Conservation (phyloP, 2,888 invertebrate species). For the Notodonta ziczac region DNA sequence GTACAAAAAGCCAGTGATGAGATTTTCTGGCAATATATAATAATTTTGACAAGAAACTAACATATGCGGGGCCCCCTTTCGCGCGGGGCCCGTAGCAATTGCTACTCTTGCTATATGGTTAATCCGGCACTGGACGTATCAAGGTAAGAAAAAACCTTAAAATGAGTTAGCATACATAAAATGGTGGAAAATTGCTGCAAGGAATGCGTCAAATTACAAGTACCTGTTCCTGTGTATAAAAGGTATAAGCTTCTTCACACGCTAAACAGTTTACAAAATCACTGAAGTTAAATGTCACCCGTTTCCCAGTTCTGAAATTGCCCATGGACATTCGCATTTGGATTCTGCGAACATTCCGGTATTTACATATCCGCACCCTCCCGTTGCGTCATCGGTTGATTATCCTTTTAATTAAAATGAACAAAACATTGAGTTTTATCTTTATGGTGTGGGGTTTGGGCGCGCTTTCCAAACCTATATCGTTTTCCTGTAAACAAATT, state of each 20-base stretch:
- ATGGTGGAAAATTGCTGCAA: no score
- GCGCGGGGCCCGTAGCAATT: no score
- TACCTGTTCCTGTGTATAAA: no score
- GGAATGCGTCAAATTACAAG: no score
- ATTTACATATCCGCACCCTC: slow-evolving; percentile 39
- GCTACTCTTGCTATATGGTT: no score
- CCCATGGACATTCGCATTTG: slow-evolving; percentile 26
- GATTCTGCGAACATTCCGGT: slow-evolving; percentile 29
- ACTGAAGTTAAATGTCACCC: slow-evolving; percentile 13
- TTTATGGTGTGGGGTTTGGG: slow-evolving; percentile 31
- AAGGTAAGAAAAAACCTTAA: neutral
- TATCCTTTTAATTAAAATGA: slow-evolving; percentile 41
- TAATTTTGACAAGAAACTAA: no score
- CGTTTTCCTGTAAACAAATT: slow-evolving; percentile 34
- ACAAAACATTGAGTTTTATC: slow-evolving; percentile 43
- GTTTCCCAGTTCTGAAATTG: slow-evolving; percentile 19
- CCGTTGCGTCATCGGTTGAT: slow-evolving; percentile 16
- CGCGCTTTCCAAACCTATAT: slow-evolving; percentile 28
- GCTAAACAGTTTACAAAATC: neutral
- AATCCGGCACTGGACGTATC: no score
- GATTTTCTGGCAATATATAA: no score
- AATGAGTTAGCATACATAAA: no score
- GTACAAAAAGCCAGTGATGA: no score
- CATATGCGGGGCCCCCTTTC: no score
- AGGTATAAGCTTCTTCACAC: no score